Percentiles rank a stretch among this genome's conserved stretches.
Conservation (phyloP, 2,797 vertebrate species). For the Pempheris klunzingeri region DNA sequence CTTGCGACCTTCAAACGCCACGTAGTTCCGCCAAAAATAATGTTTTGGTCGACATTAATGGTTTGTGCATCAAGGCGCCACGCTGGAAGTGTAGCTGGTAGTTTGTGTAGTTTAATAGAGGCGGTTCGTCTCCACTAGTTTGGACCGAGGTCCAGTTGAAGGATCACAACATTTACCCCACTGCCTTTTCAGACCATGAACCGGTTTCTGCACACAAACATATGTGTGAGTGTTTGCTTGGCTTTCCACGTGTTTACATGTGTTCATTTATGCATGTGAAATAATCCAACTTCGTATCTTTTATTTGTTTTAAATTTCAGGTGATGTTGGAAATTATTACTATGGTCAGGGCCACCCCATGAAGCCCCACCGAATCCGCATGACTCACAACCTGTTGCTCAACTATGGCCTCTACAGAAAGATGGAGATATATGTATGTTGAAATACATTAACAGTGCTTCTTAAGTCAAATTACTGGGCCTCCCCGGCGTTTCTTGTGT, state of each 20-base stretch:
- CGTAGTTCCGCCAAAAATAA: not conserved
- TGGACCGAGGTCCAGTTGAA: not conserved
- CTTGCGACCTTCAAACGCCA: not conserved
- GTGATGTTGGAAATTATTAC: slow-evolving; percentile 97
- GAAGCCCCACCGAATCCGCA: slow-evolving; percentile 97
- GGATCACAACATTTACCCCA: not conserved
- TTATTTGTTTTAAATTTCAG: slow-evolving; percentile 73
- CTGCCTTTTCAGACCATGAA: too few relatives aligned
- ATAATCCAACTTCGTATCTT: not conserved
- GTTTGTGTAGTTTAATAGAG: slow-evolving; percentile 11
- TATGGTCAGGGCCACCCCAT: slow-evolving; percentile 97
- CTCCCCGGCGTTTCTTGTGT: not conserved
- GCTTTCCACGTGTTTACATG: not conserved
- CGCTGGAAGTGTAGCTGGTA: not conserved
- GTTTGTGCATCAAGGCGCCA: not conserved
- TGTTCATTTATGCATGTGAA: fast-evolving
- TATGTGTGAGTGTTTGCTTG: too few relatives aligned
- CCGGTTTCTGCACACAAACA: too few relatives aligned
- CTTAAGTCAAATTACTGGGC: fast-evolving
- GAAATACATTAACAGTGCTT: not conserved
- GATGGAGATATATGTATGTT: slow-evolving; percentile 98
- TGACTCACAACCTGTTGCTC: slow-evolving; percentile 97
- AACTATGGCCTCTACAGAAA: slow-evolving; percentile 98
- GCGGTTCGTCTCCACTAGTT: not conserved
- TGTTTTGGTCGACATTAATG: not conserved